Evolutionary conservation across 2,888 invertebrate species (phyloP).

Genomic region (Drosophila planitibia): DNA sequence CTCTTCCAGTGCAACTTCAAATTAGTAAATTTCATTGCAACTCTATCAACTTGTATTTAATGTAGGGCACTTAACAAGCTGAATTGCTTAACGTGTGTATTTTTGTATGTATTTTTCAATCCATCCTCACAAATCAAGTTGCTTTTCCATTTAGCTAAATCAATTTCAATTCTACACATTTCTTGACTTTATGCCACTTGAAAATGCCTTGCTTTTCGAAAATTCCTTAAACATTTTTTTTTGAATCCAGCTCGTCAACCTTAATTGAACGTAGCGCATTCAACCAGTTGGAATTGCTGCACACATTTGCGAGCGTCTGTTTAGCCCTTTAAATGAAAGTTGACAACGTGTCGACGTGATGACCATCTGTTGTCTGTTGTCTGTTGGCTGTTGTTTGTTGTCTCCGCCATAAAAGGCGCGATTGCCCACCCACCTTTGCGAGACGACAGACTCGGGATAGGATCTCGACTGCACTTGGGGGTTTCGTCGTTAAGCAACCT

Average conservation of each 20-base stretch:
- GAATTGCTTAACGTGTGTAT: not conserved
- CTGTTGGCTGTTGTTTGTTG: not conserved
- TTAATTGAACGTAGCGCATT: slow-evolving; percentile 20
- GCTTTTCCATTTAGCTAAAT: not conserved
- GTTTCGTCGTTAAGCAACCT: slow-evolving; percentile 37
- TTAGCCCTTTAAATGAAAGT: slow-evolving; percentile 68
- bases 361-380: slow-evolving; percentile 65
- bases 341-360: slow-evolving; percentile 65
- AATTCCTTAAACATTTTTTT: not conserved
- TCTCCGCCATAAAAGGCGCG: slow-evolving; percentile 60
- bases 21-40: not conserved
- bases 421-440: slow-evolving; percentile 61
- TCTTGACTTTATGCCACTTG: not conserved
- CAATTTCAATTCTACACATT: not conserved
- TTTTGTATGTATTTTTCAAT: not conserved
- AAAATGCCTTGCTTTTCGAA: not conserved
- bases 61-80: not conserved
- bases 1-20: not conserved
- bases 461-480: slow-evolving; percentile 3
- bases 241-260: not conserved
- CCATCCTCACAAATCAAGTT: not conserved
- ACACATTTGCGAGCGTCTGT: not conserved
- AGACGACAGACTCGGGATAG: not conserved
- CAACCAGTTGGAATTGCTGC: slow-evolving; percentile 18
- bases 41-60: not conserved